phyloP scores from a whole-genome alignment of 1,140 invertebrate species.

The Macrosteles quadrilineatus region DNA sequence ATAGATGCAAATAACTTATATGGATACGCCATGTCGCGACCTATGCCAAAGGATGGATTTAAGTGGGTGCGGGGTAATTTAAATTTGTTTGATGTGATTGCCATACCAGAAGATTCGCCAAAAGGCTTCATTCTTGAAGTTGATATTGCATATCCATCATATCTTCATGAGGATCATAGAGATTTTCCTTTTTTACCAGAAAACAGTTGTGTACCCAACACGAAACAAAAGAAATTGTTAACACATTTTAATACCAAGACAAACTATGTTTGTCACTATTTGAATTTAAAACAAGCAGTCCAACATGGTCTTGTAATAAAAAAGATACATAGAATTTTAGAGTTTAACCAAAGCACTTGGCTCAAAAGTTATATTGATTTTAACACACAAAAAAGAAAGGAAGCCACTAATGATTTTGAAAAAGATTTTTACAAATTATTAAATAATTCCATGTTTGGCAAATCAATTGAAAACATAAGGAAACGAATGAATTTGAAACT shows the following conservation, averaged over 20 bases:
- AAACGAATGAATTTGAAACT: slow-evolving; percentile 44
- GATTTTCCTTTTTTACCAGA: slow-evolving; percentile 55
- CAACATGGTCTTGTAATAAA: slow-evolving; percentile 43
- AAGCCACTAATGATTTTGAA: slow-evolving; percentile 46
- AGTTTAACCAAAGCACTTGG: slow-evolving; percentile 47
- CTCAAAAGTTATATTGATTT: slow-evolving; percentile 46
- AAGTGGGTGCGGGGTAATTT: slow-evolving; percentile 49
- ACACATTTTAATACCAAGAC: slow-evolving; percentile 32
- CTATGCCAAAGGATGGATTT: slow-evolving; percentile 51
- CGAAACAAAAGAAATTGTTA: slow-evolving; percentile 35
- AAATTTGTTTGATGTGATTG: slow-evolving; percentile 46
- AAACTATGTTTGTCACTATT: slow-evolving; percentile 47
- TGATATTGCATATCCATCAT: slow-evolving; percentile 45
- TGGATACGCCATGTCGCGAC: slow-evolving; percentile 53
- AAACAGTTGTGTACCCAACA: slow-evolving; percentile 28
- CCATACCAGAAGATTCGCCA: slow-evolving; percentile 47
- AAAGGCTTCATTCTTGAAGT: slow-evolving; percentile 57
- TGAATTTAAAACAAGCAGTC: slow-evolving; percentile 41
- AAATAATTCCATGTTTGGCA: slow-evolving; percentile 48
- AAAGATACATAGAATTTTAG: slow-evolving; percentile 47
- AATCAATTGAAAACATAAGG: slow-evolving; percentile 47
- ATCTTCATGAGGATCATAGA: slow-evolving; percentile 55
- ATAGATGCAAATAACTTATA: slow-evolving; percentile 59
- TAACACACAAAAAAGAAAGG: slow-evolving; percentile 44
- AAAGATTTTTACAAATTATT: slow-evolving; percentile 49